Evolutionary conservation across 2,113 vertebrate genomes (phyloP).

Genomic region (Pygoscelis antarcticus): DNA sequence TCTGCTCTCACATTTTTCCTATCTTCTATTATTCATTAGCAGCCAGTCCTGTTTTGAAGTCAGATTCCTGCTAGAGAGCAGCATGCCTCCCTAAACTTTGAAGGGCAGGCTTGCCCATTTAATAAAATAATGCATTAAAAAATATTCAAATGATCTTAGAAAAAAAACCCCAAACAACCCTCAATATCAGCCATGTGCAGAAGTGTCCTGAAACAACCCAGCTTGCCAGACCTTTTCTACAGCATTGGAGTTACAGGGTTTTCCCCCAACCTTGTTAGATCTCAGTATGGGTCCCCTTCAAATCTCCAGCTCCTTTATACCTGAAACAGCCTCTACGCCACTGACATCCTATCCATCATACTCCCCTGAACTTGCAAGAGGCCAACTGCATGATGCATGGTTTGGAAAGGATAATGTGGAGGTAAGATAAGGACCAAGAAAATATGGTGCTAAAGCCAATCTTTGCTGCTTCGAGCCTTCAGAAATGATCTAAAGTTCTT

Average conservation of each 20-base stretch:
- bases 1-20: not conserved
- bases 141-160: not conserved
- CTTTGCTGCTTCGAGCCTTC: not conserved
- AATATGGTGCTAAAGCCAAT: not conserved
- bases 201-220: not conserved
- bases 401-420: not conserved
- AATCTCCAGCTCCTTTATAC: not conserved
- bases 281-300: fast-evolving
- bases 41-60: not conserved
- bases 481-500: not conserved
- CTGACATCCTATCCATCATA: not conserved
- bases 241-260: fast-evolving
- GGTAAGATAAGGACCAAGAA: not conserved
- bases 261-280: not conserved
- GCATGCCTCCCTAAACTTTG: not conserved
- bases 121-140: not conserved
- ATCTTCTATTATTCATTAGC: not conserved
- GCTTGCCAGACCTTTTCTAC: not conserved
- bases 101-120: not conserved
- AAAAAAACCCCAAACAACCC: not conserved
- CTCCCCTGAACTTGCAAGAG: not conserved
- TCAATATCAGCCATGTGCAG: not conserved
- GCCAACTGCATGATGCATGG: not conserved
- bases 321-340: not conserved
- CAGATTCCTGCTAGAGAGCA: not conserved